Conservation (phyloP, 2,888 invertebrate genomes). For the Cephus rjabovi region DNA sequence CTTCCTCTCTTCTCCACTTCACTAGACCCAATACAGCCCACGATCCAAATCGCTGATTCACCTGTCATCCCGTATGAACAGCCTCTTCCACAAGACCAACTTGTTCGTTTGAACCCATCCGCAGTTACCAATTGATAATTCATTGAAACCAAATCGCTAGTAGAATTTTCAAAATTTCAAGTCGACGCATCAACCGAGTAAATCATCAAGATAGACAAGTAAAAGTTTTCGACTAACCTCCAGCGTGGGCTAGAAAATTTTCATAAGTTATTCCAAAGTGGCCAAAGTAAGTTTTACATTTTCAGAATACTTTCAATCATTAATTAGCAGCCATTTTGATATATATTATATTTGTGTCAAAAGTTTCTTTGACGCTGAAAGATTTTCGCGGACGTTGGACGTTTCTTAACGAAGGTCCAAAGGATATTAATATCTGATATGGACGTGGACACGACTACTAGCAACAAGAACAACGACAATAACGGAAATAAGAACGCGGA, state of each 20-base stretch:
- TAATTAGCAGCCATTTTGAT: not conserved
- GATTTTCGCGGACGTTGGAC: not conserved
- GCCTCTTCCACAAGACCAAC: not conserved
- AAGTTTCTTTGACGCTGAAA: not conserved
- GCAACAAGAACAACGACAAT: constrained; percentile 27
- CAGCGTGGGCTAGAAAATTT: not conserved
- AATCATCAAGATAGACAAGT: constrained; percentile 21
- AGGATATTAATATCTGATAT: constrained; percentile 32
- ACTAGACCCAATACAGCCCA: constrained; percentile 9
- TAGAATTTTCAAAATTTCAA: constrained; percentile 8
- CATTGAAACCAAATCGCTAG: not conserved
- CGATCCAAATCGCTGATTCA: constrained; percentile 7
- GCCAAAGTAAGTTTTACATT: not conserved
- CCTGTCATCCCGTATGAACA: constrained; percentile 16
- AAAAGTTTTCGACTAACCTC: not conserved
- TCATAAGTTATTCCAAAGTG: not conserved
- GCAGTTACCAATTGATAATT: not conserved
- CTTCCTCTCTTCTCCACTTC: constrained; percentile 8
- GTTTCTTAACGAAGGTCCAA: not conserved
- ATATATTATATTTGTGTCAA: not conserved
- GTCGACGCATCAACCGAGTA: not conserved
- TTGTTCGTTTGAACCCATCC: not conserved
- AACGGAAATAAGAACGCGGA: constrained; percentile 21
- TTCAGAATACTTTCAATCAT: not conserved
- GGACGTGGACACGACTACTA: constrained; percentile 49